These are phyloP conservation scores for Gouania willdenowi DNA, from an alignment of 2,797 vertebrate species.

Conservation along the genomic window DNA sequence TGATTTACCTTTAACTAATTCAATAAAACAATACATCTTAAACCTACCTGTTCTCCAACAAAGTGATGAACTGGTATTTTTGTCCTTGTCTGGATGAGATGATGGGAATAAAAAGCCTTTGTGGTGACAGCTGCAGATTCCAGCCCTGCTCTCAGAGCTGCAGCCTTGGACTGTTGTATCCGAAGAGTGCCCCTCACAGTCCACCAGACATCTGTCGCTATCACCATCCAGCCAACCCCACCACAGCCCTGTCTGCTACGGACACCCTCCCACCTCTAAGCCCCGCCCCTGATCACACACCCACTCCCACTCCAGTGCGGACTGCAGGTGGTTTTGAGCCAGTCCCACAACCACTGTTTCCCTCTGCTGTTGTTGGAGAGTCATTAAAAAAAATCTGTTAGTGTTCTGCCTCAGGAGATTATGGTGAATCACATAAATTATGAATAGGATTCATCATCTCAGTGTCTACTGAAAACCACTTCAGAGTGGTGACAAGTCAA, in stretches of 20 bases:
- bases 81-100: slow-evolving; percentile 48
- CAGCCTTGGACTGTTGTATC: slow-evolving; percentile 53
- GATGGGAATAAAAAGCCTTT: slow-evolving; percentile 34
- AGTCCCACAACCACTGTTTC: too few species aligned
- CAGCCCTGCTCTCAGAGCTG: slow-evolving; percentile 64
- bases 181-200: slow-evolving; percentile 63
- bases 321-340: too few species aligned
- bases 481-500: too few species aligned
- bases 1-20: too few species aligned
- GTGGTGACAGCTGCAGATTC: slow-evolving; percentile 75
- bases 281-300: slow-evolving; percentile 52
- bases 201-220: slow-evolving; percentile 77
- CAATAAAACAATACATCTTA: too few species aligned
- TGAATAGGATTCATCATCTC: too few species aligned
- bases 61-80: slow-evolving; percentile 17
- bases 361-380: too few species aligned
- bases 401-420: too few species aligned
- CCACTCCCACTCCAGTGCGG: slow-evolving; percentile 30
- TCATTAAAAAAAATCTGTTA: too few species aligned
- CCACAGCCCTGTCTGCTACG: slow-evolving; percentile 52
- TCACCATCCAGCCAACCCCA: slow-evolving; percentile 67
- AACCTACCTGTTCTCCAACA: slow-evolving; percentile 63
- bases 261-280: slow-evolving; percentile 58
- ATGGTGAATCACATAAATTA: too few species aligned
- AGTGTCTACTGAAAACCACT: too few species aligned